Evolutionary conservation across 2,797 vertebrate species (phyloP).

Genomic region (Pteropus rufus): DNA sequence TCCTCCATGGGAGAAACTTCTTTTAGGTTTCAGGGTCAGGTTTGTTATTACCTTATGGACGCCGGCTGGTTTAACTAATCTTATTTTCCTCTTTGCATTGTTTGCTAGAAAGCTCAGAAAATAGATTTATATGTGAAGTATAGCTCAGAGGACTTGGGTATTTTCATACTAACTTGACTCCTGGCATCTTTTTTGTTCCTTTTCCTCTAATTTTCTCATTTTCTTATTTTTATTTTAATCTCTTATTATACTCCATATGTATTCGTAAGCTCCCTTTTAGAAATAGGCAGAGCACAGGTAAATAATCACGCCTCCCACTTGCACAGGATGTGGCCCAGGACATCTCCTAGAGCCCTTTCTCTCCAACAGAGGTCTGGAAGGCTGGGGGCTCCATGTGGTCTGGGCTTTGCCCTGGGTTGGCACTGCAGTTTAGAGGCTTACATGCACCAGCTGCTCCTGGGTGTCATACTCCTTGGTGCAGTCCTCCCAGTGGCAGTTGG

Average conservation of each 20-base stretch:
- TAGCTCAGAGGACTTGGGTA: not conserved
- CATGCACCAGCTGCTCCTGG: slow-evolving; percentile 98
- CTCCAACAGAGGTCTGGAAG: not conserved
- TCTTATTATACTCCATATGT: accelerated
- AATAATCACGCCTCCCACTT: not conserved
- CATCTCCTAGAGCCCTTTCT: not conserved
- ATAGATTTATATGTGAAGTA: not conserved
- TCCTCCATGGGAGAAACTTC: not conserved
- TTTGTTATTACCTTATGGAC: not conserved
- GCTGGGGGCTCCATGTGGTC: accelerated
- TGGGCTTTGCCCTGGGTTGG: not conserved
- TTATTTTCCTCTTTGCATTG: not conserved
- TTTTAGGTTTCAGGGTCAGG: not conserved
- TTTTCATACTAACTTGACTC: not conserved
- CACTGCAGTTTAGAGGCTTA: slow-evolving; percentile 82
- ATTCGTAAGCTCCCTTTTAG: not conserved
- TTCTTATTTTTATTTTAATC: not conserved
- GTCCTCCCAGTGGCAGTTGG: slow-evolving; percentile 98
- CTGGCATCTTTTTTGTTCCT: not conserved
- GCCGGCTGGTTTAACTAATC: not conserved
- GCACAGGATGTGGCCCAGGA: not conserved
- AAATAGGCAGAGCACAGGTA: not conserved
- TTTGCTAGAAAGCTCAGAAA: not conserved
- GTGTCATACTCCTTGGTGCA: slow-evolving; percentile 96
- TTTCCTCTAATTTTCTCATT: not conserved